Evolutionary conservation across 2,113 vertebrate species (phyloP), one percentile per base, ranked within the genome.

Genomic region (Ammospiza caudacuta): DNA sequence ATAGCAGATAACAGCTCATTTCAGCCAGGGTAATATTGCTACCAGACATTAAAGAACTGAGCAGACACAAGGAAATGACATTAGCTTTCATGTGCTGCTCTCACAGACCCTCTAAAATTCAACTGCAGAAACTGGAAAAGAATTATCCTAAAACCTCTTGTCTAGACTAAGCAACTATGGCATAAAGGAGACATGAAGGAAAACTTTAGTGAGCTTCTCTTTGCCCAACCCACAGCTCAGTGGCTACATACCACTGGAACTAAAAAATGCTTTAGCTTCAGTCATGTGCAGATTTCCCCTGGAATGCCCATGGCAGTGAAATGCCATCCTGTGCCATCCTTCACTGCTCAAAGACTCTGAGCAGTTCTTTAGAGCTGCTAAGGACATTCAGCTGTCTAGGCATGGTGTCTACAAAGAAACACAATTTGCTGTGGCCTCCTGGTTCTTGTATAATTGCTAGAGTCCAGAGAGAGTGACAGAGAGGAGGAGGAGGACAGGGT

Each of bases 31-130:
- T 41, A 90, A 6, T 86, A 89, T 55, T 67, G 64, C 43, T 82
- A 80, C 67, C 29, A 81, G 73, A 76, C 74, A 79, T 44, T 49
- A 86, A 94, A 46, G 52, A 79, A 87, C 79, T 13, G 39, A 73
- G 69, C 41, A 90, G 94, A 90, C 49, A 86, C 16, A 88, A 91
- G 94, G 89, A 74, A 96, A 92, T 69, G 1, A 84, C 91, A 63
- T 85, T 52, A 95, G 44, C 79, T 61, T 87, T 93, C 82, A 69
- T 23, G 54, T 87, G 35, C n/a, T 89, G 82, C 79, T 92, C 37
- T 94, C 61, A 83, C 39, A 94, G 88, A 82, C 22, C 33, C 52
- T 44, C 23, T 77, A 83, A 86, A 91, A 88, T 58, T 81, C 64
- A 95, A 12, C 67, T 35, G 35, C 22, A 33, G 27, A 66, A 89